Conservation (phyloP, 2,888 invertebrate species). For the Chrysina gloriosa region DNA sequence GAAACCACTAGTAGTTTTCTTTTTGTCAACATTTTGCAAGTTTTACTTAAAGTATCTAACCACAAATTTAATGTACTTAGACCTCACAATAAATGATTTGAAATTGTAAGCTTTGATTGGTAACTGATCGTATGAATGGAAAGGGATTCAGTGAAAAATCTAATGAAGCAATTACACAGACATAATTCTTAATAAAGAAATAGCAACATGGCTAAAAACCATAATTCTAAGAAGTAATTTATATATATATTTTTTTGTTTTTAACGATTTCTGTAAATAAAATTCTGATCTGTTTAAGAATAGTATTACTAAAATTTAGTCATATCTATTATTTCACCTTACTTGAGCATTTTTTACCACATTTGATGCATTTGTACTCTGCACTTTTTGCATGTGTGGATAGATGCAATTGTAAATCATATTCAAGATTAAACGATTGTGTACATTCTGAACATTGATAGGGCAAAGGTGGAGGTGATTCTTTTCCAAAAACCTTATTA, state of each 20-base stretch:
- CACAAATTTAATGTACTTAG: no score
- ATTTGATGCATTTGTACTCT: slow-evolving; percentile 65
- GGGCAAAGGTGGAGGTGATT: slow-evolving; percentile 54
- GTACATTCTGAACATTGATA: slow-evolving; percentile 65
- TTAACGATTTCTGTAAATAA: slow-evolving; percentile 21
- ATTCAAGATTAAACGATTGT: slow-evolving; percentile 64
- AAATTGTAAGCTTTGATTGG: not conserved
- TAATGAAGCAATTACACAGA: no score
- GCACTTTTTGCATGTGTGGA: slow-evolving; percentile 64
- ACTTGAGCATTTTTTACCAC: slow-evolving; percentile 68
- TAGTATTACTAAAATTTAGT: no score
- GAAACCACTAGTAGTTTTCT: no score
- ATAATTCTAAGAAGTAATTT: no score
- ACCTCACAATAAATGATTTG: not conserved
- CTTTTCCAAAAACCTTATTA: slow-evolving; percentile 53
- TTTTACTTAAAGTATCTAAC: no score
- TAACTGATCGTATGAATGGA: not conserved
- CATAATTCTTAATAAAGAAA: no score
- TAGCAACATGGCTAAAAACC: no score
- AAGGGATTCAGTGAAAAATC: no score
- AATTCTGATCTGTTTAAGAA: no score
- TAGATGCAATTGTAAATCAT: slow-evolving; percentile 67
- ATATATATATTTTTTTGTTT: not conserved
- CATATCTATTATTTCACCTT: no score
- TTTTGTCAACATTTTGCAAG: no score